Base-by-base conservation (phyloP, 2,888 invertebrate species). In the Leptinotarsa rubiginosa region DNA sequence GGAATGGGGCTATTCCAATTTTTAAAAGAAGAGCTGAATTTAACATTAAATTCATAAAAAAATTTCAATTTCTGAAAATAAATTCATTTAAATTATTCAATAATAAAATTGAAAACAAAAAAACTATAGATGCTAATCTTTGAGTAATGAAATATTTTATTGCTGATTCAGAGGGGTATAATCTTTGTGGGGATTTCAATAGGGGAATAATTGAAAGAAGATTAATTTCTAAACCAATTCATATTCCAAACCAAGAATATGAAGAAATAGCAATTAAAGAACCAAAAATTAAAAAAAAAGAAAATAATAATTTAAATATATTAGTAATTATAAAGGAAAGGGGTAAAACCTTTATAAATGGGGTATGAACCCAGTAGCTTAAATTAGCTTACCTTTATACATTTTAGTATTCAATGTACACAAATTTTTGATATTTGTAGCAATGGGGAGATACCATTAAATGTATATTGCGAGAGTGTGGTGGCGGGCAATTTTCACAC, bases 151-250 rank as follows among this genome's bases (percentile, higher is more conserved):
- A 92, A 85, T 92, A 92, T 88, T 91, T 91, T 87, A 92, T 84
- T 0, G 90, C 88, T n/a, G 91, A 87, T 90, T 91, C 91, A 1
- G 89, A 87, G 0, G 89, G 84, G 81, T 89, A 77, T 81, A 89
- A 83, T 85, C 90, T 91, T 84, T 88, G 89, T 15, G 49, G 86
- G 86, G 59, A 87, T 78, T 88, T 89, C 86, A 91, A 89, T 84
- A 91, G 80, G 75, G 91, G 91, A 66, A 91, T 91, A 89, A 91
- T 90, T 82, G 90, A 89, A 82, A 92, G 85, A 81, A 92, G 81
- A 88, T 92, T 92, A 87, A 92, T 90, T 90, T 92, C 92, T 89
- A 92, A 86, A 0, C 91, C 91, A 87, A 92, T 90, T 90, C 91
- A 92, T 85, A 88, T 86, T 79, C 85, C 80, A 82, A 89, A 79